phyloP scores from a whole-genome alignment of 2,113 vertebrate species.

The Hyperopisus bebe region DNA sequence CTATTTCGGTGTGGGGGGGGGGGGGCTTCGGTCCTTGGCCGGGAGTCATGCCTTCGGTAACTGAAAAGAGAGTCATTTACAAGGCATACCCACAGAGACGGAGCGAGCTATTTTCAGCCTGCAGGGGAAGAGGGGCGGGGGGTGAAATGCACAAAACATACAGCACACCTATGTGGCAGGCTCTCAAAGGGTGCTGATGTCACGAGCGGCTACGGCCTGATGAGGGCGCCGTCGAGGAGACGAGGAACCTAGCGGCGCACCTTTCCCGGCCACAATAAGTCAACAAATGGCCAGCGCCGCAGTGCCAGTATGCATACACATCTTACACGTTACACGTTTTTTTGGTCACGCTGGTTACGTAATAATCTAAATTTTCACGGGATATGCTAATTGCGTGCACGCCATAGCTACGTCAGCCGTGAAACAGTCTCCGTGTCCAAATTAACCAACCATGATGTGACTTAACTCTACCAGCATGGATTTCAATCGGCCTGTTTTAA shows the following conservation, averaged over 20 bases:
- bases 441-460: neutral
- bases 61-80: constrained; percentile 13
- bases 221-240: neutral
- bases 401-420: neutral
- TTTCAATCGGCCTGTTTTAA: neutral
- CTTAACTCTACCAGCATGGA: neutral
- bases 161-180: neutral
- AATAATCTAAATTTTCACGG: neutral
- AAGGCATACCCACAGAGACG: neutral
- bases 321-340: neutral
- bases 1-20: neutral
- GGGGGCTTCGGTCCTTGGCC: neutral
- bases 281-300: neutral
- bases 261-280: neutral
- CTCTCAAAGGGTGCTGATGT: neutral
- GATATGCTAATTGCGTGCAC: neutral
- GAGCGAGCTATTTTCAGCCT: neutral
- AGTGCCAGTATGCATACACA: neutral
- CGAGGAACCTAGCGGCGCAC: neutral
- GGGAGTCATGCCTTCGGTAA: constrained; percentile 1
- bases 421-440: neutral
- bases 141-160: neutral
- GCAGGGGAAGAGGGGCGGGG: no score
- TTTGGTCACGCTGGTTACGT: neutral
- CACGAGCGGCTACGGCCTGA: neutral